Base-by-base conservation (phyloP, 2,888 invertebrate genomes). In the Clepsis dumicolana region DNA sequence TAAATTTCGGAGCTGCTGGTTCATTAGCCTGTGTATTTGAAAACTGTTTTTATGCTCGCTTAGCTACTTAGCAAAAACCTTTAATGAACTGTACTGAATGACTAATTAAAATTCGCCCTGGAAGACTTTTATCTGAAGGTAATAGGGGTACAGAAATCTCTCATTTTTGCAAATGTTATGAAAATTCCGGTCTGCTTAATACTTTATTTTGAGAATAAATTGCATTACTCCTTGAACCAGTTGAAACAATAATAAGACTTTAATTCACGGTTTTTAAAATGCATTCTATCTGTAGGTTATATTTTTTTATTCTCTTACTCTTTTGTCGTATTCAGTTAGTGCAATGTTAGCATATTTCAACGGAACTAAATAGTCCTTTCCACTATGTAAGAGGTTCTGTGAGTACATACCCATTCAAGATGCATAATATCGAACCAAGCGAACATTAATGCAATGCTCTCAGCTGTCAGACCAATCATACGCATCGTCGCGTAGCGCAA, bases 401-500 rank as follows among this genome's bases (percentile, higher is more conserved):
- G 48, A 48, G 21, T 48, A 12, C 35, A 10, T 35, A 10, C 18
- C 12, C 21, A 3, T 21, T 48, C 48, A 48, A 21, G 48, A 48
- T 44, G 16, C 16, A 44, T 48, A 44, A 21, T 21, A 10, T 21
- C 12, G 18, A 48, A 21, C 21, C 21, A 21, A 21, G 21, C 10
- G 25, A 61, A 65, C 60, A 60, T 24, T 10, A 12, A 53, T 18
- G 52, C 44, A 61, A 21, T 44, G 29, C 64, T 64, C 38, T 25
- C 2, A 53, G 48, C 57, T 48, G 41, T 52, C 63, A 21, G 38
- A 16, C 53, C 59, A 63, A 68, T 64, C 64, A 59, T 44, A 64
- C 59, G 68, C 68, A 59, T 59, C 63, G 68, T 41, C 64, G 68
- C 68, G 21, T 52, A 44, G 56, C 18, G 21, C 18, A 61, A 60